Base-by-base conservation (phyloP, 1,140 invertebrate genomes). In the Arctopsyche grandis region DNA sequence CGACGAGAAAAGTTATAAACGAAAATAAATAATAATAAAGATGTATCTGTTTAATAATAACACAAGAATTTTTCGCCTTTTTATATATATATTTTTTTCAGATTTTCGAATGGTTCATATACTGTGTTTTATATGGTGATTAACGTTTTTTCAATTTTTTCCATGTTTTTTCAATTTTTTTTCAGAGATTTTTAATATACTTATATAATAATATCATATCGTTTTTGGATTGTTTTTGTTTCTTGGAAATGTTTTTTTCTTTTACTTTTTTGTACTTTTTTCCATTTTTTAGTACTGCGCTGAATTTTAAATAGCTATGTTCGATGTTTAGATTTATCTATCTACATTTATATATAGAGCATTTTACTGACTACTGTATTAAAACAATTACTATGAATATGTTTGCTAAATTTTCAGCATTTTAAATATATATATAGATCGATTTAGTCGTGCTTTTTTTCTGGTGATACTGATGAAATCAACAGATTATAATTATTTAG, bases 191-290 rank as follows among this genome's bases (percentile, higher is more conserved):
- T 69, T 38, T 38, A 38, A 38, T 38, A 38, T 38, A 38, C 29
- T 38, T 38, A 38, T 38, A 38, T 38, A n/a, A 12, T 16, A 52
- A 52, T 52, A 52, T 52, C 48, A 52, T 52, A 79, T 79, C 52
- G 48, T 69, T 75, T 79, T 75, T 79, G 78, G 73, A 79, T 79
- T 79, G 73, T 79, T 75, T 79, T 76, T 63, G 24, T 79, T 79
- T 43, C 70, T 14, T 75, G 44, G 73, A 74, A 75, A 79, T 79
- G 71, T 79, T 38, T 38, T 38, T 16, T 16, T 1, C 12, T 5
- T 52, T 52, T 52, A 5, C 1, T 52, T 52, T 52, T 52, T 52
- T 52, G 12, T 52, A 52, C 12, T 52, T 10, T 12, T 52, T 52
- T 52, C 12, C 1, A 5, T 5, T 52, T 52, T 76, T 69, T 79